Evolutionary conservation across 2,888 invertebrate genomes (phyloP).

Genomic region (Ashinkailepas kermadecensis): DNA sequence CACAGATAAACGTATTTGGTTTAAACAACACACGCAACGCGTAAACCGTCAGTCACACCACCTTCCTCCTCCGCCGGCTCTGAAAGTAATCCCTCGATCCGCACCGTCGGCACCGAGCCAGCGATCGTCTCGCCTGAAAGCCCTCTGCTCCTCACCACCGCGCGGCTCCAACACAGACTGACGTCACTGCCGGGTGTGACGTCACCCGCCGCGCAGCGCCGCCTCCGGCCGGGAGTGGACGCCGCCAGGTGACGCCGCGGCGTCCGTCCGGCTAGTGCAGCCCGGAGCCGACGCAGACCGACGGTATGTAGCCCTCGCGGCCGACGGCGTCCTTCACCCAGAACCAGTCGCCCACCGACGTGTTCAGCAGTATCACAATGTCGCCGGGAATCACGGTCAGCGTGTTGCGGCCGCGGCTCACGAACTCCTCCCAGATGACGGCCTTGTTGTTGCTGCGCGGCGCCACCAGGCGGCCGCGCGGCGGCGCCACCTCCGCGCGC

Average conservation of each 20-base stretch:
- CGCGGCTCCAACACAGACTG: background rate
- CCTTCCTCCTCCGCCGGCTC: background rate
- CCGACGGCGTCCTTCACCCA: constrained; percentile 17
- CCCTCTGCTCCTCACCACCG: background rate
- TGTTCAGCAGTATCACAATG: constrained; percentile 20
- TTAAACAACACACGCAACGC: background rate
- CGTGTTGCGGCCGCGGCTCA: constrained; percentile 8
- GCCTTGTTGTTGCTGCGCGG: constrained; percentile 23
- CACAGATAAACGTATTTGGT: constrained; percentile 16
- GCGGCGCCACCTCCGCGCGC: background rate
- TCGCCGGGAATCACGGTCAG: constrained; percentile 1
- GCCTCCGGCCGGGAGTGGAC: background rate
- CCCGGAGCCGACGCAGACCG: constrained; percentile 1
- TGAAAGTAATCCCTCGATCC: background rate
- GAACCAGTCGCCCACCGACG: constrained; percentile 11
- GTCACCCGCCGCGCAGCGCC: background rate
- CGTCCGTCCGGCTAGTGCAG: background rate
- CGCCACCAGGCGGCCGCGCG: background rate
- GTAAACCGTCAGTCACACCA: background rate
- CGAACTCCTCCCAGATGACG: background rate
- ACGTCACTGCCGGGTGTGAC: background rate
- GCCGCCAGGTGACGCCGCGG: background rate
- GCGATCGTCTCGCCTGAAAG: background rate
- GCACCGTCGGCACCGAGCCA: background rate
- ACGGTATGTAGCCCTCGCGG: constrained; percentile 5